Evolutionary conservation across 2,797 vertebrate species (phyloP), one percentile per base, ranked within the genome.

Genomic region (Peromyscus eremicus): DNA sequence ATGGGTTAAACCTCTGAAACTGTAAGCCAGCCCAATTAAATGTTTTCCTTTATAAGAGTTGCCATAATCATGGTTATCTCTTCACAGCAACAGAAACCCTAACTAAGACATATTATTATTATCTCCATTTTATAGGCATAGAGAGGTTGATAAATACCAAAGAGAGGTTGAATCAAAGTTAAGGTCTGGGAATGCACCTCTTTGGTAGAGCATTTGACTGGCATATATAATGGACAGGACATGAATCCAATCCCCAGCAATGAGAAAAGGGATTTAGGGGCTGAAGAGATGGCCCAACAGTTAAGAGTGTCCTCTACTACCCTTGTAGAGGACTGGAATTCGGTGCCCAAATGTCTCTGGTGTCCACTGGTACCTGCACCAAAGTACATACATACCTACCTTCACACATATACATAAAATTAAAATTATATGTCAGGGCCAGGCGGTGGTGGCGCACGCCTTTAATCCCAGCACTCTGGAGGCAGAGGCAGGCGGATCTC

Each of bases 91-190:
- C 12, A 25, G 37, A 73, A 73, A 40, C 40, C n/a, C n/a, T 73
- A 73, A 96, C 27, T 55, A 55, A 55, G 52, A 16, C 52, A 55
- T 55, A 55, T 52, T 52, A 81, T 13, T 77, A 64, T 46, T 82
- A 17, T 57, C 11, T 75, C 75, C 37, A 55, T 90, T 92, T 94
- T 43, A 77, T 88, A 88, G 27, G 10, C 73, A 73, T 75, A 88
- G 85, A 88, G 79, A 73, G 13, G n/a, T 85, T 80, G 68, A 77
- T 85, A 91, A 77, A 91, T 68, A 57, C 25, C 43, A 84, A 87
- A 89, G 29, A 83, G 83, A 96, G 81, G 73, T 55, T 84, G 16
- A 92, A 66, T 70, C 32, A 76, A 79, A 92, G 27, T 83, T 62
- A 89, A 71, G 68, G 34, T 21, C 71, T 73, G 37, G 71, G 40